Evolutionary conservation across 2,797 vertebrate species (phyloP).

Genomic region (Gambusia yucatana): DNA sequence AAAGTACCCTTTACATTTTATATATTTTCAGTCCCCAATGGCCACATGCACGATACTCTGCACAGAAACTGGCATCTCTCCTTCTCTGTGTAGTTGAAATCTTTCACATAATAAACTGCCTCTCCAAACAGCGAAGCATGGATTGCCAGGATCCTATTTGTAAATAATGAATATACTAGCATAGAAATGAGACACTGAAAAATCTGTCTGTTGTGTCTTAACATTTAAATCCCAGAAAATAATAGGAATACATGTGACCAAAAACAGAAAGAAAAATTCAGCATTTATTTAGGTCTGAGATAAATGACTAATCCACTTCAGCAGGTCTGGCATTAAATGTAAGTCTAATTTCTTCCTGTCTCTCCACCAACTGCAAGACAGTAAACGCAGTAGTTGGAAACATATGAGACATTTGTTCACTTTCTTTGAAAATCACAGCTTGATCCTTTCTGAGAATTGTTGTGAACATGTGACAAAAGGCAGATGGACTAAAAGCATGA

Average conservation of each 20-base stretch:
- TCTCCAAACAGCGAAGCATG: not conserved
- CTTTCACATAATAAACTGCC: not conserved
- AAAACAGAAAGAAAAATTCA: not conserved
- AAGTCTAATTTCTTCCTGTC: not conserved
- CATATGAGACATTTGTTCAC: conserved; percentile 22
- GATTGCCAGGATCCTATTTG: not conserved
- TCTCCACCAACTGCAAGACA: conserved; percentile 6
- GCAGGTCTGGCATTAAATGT: not conserved
- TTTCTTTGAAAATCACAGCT: not conserved
- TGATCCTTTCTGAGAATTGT: conserved; percentile 4
- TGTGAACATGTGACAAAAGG: conserved; percentile 9
- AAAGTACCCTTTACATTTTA: not conserved
- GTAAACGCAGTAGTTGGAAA: conserved; percentile 18
- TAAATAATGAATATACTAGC: not conserved
- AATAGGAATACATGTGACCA: too few relatives aligned
- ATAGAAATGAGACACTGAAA: not conserved
- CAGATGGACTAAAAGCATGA: not conserved
- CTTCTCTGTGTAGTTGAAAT: not conserved
- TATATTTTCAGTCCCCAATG: not conserved
- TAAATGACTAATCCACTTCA: not conserved
- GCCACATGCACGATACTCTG: not conserved
- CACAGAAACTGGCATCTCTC: not conserved
- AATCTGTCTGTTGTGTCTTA: not conserved
- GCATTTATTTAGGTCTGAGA: not conserved
- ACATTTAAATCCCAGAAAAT: not conserved